Evolutionary conservation across 2,888 invertebrate species (phyloP).

Genomic region (Mechanitis messenoides): DNA sequence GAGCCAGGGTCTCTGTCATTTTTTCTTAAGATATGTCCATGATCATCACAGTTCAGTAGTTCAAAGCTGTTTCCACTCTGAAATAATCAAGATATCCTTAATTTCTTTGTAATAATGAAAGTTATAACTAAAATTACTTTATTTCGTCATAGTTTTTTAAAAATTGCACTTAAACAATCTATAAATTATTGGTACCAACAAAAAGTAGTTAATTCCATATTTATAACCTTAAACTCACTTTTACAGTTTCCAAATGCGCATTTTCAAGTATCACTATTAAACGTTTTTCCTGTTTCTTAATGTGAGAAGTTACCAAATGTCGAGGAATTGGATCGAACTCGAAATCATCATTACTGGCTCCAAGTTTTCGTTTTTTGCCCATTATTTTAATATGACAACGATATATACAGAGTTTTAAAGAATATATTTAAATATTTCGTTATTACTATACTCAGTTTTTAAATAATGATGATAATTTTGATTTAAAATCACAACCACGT

Average conservation of each 20-base stretch:
- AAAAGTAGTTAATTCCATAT: neutral
- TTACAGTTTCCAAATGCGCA: constrained; percentile 96
- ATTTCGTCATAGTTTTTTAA: too few relatives aligned
- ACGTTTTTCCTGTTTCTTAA: constrained; percentile 91
- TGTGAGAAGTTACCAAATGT: constrained; percentile 85
- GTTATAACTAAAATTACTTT: too few relatives aligned
- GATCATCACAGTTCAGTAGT: constrained; percentile 95
- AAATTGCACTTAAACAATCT: too few relatives aligned
- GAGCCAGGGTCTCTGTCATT: constrained; percentile 90
- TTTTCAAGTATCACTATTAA: constrained; percentile 94
- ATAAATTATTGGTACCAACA: too few relatives aligned
- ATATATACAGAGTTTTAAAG: neutral
- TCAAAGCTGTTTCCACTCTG: constrained; percentile 93
- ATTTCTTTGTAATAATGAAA: too few relatives aligned
- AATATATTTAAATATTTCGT: neutral
- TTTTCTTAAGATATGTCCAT: constrained; percentile 88
- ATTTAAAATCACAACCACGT: neutral
- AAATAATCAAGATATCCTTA: too few relatives aligned
- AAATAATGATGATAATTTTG: neutral
- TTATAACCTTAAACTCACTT: constrained; percentile 76
- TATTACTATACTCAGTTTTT: neutral
- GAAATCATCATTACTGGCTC: constrained; percentile 78
- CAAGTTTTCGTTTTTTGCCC: constrained; percentile 70
- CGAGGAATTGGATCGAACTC: constrained; percentile 88
- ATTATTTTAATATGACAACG: constrained; percentile 32